Conservation (phyloP, 2,888 invertebrate genomes). For the Heliothis peltigera region DNA sequence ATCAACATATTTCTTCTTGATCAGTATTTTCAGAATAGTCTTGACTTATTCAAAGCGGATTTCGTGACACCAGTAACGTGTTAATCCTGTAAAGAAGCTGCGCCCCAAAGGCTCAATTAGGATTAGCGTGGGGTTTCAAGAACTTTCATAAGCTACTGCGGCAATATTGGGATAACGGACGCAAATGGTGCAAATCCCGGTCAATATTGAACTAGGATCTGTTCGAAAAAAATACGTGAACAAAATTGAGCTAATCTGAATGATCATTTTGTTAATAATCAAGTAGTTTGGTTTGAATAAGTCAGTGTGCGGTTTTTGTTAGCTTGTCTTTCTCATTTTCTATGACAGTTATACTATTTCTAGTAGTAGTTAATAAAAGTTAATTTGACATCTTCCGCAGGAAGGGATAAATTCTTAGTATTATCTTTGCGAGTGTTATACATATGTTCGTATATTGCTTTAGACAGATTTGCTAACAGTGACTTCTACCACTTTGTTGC, state of each 20-base stretch:
- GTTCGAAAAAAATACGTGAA: conserved; percentile 39
- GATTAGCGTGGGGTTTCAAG: conserved; percentile 51
- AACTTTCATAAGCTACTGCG: conserved; percentile 39
- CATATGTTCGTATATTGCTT: no score
- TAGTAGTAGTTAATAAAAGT: no score
- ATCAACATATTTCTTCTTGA: neutral
- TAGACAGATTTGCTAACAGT: no score
- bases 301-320: neutral
- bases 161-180: conserved; percentile 41
- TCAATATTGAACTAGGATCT: conserved; percentile 40
- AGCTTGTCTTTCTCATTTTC: no score
- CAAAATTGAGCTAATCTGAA: conserved; percentile 29
- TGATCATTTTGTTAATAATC: conserved; percentile 17
- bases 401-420: no score
- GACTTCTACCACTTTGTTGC: no score
- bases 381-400: no score
- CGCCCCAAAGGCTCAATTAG: conserved; percentile 45
- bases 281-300: neutral
- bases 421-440: no score
- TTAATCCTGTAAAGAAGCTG: conserved; percentile 48
- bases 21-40: conserved; percentile 13
- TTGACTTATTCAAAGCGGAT: conserved; percentile 5
- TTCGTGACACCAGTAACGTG: conserved; percentile 27
- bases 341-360: no score
- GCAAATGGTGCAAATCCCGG: conserved; percentile 49